Evolutionary conservation across 2,113 vertebrate genomes (phyloP).

Genomic region (human): GRCh38 chr18:53022501-53023000

Average conservation of each 20-base stretch:
- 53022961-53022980: neutral
- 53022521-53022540: too few relatives aligned
- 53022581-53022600: neutral
- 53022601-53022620: neutral
- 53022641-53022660: neutral
- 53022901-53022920: neutral
- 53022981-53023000: neutral
- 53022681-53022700: neutral
- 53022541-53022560: too few relatives aligned
- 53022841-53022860: neutral
- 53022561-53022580: fast-evolving
- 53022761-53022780: neutral
- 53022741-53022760: neutral
- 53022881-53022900: neutral
- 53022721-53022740: neutral
- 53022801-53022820: neutral
- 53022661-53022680: neutral
- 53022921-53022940: neutral
- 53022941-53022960: neutral
- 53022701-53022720: neutral
- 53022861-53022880: fast-evolving
- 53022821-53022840: neutral
- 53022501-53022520: too few relatives aligned
- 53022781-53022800: neutral
- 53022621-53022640: neutral